Evolutionary conservation across 2,113 vertebrate genomes (phyloP).

Genomic region (Ovis canadensis): DNA sequence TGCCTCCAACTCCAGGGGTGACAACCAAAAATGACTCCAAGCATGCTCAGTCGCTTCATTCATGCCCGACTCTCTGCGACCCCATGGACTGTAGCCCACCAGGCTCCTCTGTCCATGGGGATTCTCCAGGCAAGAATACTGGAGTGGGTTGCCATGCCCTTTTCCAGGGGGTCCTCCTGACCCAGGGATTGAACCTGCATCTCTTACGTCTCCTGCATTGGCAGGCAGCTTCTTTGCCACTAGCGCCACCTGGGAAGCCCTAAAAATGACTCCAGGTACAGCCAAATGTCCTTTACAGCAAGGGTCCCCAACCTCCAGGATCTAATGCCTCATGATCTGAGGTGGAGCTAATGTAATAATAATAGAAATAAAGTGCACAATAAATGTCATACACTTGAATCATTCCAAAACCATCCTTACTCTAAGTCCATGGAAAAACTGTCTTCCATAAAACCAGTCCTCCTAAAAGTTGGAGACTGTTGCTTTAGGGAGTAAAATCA

Average conservation of each 20-base stretch:
- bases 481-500: background rate
- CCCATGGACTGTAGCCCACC: background rate
- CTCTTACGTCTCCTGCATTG: background rate
- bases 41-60: background rate
- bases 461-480: background rate
- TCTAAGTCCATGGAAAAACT: background rate
- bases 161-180: background rate
- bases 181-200: background rate
- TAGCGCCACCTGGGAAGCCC: background rate
- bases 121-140: background rate
- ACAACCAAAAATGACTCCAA: background rate
- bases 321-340: background rate
- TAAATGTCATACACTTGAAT: background rate
- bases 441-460: background rate
- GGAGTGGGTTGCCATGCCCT: background rate
- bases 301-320: background rate
- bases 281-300: background rate
- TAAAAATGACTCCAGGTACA: background rate
- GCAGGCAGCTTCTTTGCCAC: background rate
- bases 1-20: background rate
- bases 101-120: background rate
- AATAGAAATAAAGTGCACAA: background rate
- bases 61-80: background rate
- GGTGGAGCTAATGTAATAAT: background rate
- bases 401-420: background rate